Conservation (phyloP, 2,888 invertebrate species). For the Melangyna quadrimaculata region DNA sequence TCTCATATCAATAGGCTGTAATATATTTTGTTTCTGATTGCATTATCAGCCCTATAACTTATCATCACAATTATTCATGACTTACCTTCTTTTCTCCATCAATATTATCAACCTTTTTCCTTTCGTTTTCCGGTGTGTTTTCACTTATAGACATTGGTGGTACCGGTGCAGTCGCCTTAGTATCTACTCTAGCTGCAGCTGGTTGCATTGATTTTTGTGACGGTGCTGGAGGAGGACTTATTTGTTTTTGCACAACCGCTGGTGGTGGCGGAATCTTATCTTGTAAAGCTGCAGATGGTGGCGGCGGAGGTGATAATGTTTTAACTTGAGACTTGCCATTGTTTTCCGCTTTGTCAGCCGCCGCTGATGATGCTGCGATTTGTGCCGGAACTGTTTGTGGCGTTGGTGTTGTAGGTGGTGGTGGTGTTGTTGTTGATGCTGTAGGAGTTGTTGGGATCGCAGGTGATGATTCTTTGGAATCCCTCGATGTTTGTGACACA, state of each 20-base stretch:
- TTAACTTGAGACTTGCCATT: constrained; percentile 63
- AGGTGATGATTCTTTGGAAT: constrained; percentile 78
- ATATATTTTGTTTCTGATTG: not conserved
- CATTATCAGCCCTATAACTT: not conserved
- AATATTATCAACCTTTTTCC: constrained; percentile 74
- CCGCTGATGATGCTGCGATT: constrained; percentile 74
- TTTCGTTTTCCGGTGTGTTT: constrained; percentile 53
- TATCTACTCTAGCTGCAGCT: constrained; percentile 37
- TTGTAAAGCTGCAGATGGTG: constrained; percentile 51
- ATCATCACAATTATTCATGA: not conserved
- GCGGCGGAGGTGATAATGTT: constrained; percentile 49
- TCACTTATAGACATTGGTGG: constrained; percentile 42
- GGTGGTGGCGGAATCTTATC: constrained; percentile 70
- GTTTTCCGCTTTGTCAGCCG: constrained; percentile 78
- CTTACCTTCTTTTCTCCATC: constrained; percentile 80
- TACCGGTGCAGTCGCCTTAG: constrained; percentile 56
- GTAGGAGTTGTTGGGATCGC: constrained; percentile 65
- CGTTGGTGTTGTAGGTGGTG: constrained; percentile 72
- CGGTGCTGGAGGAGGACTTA: constrained; percentile 61
- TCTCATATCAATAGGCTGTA: not conserved
- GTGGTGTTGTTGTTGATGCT: constrained; percentile 46
- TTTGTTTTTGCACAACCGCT: constrained; percentile 72
- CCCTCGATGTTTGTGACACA: constrained; percentile 77
- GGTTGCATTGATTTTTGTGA: constrained; percentile 65
- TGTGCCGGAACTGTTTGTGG: constrained; percentile 32